Evolutionary conservation across 2,888 invertebrate species (phyloP), one percentile per base, ranked within the genome.

Genomic region (Drosophila cyrtoloma): DNA sequence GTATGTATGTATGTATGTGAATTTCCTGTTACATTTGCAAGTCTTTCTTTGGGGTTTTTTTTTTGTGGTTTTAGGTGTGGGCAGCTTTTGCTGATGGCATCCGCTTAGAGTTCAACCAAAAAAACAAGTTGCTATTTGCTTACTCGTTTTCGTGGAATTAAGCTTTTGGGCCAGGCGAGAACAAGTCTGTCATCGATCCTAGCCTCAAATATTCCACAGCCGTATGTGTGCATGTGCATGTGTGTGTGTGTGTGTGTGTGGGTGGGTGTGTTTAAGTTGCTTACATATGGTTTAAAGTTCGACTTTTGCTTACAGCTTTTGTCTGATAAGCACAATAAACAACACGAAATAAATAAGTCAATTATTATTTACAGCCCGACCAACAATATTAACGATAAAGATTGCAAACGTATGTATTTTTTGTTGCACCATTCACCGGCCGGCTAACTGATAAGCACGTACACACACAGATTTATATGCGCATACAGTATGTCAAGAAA

Each of bases 361-460:
- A 59, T 56, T 71, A 80, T 52, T 86, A 66, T 85, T 75, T 75
- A 75, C 66, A 72, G 67, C 74, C 70, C 53, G 59, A 65, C 77
- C 71, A 65, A 63, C 63, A 61, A 70, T 65, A 69, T 64, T 59
- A 52, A 32, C 59, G 77, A 81, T 79, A 79, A 69, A 61, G 63
- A 69, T 51, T 58, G 39, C 58, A 42, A 57, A 57, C 58, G 9
- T 9, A 37, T 37, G 52, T 52, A 32, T 33, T 47, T 14, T 16
- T 59, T 57, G 70, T 28, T 47, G 75, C 80, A 72, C 64, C 78
- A 75, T 77, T 83, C 69, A 80, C 89, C 87, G 89, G 87, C 90
- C 89, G 90, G 90, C 69, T 72, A 72, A 55, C 73, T 77, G 90
- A 90, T 90, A 86, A 85, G 81, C 83, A 75, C 75, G 74, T 75